A percentile compares a stretch with the other conserved stretches of the same genome.
Evolutionary conservation across 2,113 vertebrate species (phyloP).

Genomic region (Brachyistius frenatus): DNA sequence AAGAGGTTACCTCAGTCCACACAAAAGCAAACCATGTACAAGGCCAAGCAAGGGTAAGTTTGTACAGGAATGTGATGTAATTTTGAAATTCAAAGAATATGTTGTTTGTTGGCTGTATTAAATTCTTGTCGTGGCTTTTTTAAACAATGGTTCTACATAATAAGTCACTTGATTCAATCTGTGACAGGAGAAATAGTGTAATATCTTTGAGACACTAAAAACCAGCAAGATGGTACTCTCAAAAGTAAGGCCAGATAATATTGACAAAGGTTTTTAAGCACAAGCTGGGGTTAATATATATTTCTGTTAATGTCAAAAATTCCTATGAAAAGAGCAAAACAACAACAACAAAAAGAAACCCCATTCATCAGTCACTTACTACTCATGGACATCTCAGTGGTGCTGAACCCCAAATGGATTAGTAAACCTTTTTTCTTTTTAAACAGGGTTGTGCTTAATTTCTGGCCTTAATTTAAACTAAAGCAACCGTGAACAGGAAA

Average conservation of each 20-base stretch:
- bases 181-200: no score
- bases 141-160: neutral
- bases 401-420: no score
- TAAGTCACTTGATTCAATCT: no score
- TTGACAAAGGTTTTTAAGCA: no score
- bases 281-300: no score
- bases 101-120: neutral
- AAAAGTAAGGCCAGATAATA: neutral
- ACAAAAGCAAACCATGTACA: conserved; percentile 28
- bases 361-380: no score
- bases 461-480: conserved; percentile 32
- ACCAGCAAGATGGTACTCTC: neutral
- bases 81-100: neutral
- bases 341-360: no score
- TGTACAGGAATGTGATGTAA: conserved; percentile 18
- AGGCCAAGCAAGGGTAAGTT: neutral
- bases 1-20: conserved; percentile 39
- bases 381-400: no score
- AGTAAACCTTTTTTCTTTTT: neutral
- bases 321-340: no score
- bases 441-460: neutral
- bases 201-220: no score
- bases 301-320: no score
- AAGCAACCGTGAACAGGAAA: conserved; percentile 30
- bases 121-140: neutral